These are phyloP conservation scores for Cassiopea xamachana DNA, from an alignment of 30 jellyfish, hydroid and myxozoan species.

Conservation along the genomic window DNA sequence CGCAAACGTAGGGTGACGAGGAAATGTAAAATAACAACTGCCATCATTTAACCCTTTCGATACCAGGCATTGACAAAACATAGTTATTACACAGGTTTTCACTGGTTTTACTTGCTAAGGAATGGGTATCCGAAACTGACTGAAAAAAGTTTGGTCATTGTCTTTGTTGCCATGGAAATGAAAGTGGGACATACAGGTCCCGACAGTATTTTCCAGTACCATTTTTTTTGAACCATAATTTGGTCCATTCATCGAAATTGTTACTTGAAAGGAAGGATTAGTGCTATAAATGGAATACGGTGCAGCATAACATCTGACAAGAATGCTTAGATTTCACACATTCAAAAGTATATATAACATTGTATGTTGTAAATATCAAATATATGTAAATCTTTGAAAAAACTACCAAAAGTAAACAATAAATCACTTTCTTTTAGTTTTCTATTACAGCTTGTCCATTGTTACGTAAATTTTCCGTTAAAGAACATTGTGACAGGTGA, in stretches of 20 bases:
- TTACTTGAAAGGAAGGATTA: neutral
- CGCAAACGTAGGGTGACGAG: too few relatives aligned
- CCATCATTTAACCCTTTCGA: neutral
- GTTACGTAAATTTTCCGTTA: neutral
- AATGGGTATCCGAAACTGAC: neutral
- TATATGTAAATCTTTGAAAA: too few relatives aligned
- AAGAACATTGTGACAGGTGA: neutral
- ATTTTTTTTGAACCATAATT: neutral
- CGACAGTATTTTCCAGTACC: neutral
- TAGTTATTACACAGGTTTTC: neutral
- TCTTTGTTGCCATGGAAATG: neutral
- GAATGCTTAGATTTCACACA: too few relatives aligned
- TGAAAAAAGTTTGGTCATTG: neutral
- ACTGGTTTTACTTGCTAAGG: neutral
- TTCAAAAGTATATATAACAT: too few relatives aligned
- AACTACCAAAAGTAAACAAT: neutral
- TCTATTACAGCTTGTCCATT: neutral
- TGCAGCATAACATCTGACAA: neutral
- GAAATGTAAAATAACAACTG: too few relatives aligned
- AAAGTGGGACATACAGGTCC: neutral
- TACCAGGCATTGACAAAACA: neutral
- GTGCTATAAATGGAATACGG: neutral
- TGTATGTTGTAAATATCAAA: too few relatives aligned
- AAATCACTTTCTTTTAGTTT: too few relatives aligned
- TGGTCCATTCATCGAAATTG: neutral